A percentile compares a stretch with the other conserved stretches of the same genome.
Evolutionary conservation across 2,797 vertebrate genomes (phyloP).

Genomic region (Enteromius trimaculatus): DNA sequence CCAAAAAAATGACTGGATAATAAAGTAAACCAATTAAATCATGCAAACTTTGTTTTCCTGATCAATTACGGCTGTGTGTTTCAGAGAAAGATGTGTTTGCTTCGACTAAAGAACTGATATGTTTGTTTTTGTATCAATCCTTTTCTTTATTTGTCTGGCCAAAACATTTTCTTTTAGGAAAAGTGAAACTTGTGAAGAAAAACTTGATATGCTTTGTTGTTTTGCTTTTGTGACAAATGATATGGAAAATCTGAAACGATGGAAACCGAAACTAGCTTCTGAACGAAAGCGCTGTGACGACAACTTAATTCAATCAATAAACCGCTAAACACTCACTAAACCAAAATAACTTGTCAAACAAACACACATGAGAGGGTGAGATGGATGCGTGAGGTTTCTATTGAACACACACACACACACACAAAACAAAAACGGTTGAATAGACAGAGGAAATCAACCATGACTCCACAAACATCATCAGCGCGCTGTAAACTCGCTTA

Average conservation of each 20-base stretch:
- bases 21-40: not conserved
- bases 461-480: constrained; percentile 15
- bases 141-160: not conserved
- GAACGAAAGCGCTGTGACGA: not conserved
- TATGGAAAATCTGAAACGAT: not conserved
- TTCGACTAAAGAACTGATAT: not conserved
- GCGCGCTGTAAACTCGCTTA: not conserved
- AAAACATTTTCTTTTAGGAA: not conserved
- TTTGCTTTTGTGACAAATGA: not conserved
- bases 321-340: not conserved
- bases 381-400: constrained; percentile 3
- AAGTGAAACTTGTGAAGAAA: not conserved
- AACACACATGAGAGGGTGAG: not conserved
- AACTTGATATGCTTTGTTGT: not conserved
- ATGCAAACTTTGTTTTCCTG: not conserved
- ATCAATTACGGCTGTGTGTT: not conserved
- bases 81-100: not conserved
- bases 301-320: constrained; percentile 15
- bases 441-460: constrained; percentile 1
- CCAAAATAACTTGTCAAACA: not conserved
- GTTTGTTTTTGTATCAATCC: not conserved
- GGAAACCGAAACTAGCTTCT: not conserved
- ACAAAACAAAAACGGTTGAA: not conserved
- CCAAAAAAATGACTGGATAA: not conserved
- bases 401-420: not conserved